A percentile compares a stretch with the other conserved stretches of the same genome.
Evolutionary conservation across 2,888 invertebrate species (phyloP).

Genomic region (Cecidostiba fungosa): DNA sequence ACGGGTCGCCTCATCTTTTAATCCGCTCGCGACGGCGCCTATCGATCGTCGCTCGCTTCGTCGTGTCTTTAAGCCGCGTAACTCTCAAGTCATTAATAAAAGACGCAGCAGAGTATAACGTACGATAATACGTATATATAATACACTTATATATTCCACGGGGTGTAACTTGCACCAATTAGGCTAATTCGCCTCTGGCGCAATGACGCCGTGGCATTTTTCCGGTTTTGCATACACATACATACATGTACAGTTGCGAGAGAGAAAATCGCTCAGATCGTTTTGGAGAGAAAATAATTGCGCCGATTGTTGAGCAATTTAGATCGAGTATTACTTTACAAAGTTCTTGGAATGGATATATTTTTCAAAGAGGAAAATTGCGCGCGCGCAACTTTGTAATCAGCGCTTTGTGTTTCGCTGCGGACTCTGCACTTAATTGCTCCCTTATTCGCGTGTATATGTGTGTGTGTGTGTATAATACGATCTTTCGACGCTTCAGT

Average conservation of each 20-base stretch:
- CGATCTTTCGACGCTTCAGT: too few relatives aligned
- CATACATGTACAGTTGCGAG: background rate
- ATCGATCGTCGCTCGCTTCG: background rate
- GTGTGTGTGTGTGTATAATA: too few relatives aligned
- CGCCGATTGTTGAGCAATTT: background rate
- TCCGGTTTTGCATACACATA: background rate
- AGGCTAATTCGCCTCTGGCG: background rate
- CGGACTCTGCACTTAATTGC: too few relatives aligned
- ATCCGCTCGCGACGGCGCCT: slow-evolving; percentile 21
- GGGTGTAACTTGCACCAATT: background rate
- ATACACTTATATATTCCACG: too few relatives aligned
- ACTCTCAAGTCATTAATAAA: background rate
- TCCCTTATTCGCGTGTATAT: too few relatives aligned
- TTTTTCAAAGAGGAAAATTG: background rate
- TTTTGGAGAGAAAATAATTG: background rate
- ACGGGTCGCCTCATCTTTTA: slow-evolving; percentile 21
- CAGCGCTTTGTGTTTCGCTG: too few relatives aligned
- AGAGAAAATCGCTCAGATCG: background rate
- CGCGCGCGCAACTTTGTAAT: background rate
- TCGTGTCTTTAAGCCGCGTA: background rate
- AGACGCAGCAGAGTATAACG: background rate
- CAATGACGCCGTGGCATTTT: background rate
- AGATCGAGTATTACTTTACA: too few relatives aligned
- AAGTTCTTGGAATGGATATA: too few relatives aligned
- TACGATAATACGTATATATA: too few relatives aligned